Conservation (phyloP, 2,797 vertebrate species). For the Sebastes vulpes region DNA sequence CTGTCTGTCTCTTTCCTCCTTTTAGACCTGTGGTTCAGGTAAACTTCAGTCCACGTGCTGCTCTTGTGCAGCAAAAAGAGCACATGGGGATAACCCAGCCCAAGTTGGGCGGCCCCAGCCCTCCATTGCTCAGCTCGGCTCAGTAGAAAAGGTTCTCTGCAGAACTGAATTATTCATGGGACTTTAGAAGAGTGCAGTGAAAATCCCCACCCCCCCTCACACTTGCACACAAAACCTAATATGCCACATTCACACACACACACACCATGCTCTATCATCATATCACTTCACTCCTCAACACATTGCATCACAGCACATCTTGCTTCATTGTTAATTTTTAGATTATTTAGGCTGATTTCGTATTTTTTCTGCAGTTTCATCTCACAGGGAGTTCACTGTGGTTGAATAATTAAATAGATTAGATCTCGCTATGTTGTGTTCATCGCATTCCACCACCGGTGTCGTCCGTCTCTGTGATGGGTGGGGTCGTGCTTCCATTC, state of each 20-base stretch:
- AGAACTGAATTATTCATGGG: constrained; percentile 87
- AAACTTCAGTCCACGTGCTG: constrained; percentile 36
- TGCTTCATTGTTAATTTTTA: constrained; percentile 9
- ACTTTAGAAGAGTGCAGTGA: constrained; percentile 77
- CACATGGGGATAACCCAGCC: constrained; percentile 65
- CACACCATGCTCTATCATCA: constrained; percentile 31
- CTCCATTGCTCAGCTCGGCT: constrained; percentile 61
- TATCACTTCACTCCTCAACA: constrained; percentile 16
- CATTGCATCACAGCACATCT: constrained; percentile 12
- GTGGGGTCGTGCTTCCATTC: constrained; percentile 38
- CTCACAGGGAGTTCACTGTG: constrained; percentile 14
- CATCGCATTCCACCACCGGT: constrained; percentile 26
- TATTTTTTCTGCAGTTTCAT: constrained; percentile 14
- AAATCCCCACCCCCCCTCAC: constrained; percentile 72
- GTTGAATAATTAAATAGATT: constrained; percentile 68
- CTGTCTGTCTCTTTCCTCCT: constrained; percentile 1
- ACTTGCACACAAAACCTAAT: constrained; percentile 66
- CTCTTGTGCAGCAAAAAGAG: constrained; percentile 44
- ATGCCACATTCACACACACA: constrained; percentile 47
- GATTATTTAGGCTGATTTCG: not conserved
- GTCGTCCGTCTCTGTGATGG: constrained; percentile 40
- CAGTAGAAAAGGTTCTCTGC: constrained; percentile 80
- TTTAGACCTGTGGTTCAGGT: constrained; percentile 29
- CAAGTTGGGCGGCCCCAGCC: constrained; percentile 46
- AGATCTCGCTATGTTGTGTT: constrained; percentile 31